These are phyloP conservation scores for Ophiodon elongatus DNA, from an alignment of 2,113 vertebrate species.

Conservation along the genomic window DNA sequence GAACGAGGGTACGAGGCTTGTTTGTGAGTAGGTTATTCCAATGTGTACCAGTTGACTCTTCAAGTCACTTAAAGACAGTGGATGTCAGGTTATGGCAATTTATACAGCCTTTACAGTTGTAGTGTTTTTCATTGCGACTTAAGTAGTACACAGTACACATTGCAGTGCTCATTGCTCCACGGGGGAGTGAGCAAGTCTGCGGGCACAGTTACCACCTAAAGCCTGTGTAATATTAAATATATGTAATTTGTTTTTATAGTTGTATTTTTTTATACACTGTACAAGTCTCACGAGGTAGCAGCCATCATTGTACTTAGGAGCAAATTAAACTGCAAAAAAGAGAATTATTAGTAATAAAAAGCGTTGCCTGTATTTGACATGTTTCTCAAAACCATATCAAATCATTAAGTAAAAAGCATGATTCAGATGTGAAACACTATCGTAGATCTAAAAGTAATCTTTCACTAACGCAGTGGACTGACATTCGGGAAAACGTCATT, in stretches of 20 bases:
- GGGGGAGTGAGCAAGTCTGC: slow-evolving; percentile 12
- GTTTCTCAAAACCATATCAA: neutral
- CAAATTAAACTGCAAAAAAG: neutral
- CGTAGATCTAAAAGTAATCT: neutral
- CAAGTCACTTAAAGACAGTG: slow-evolving; percentile 24
- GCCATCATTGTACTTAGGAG: neutral
- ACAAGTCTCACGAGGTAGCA: neutral
- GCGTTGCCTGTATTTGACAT: neutral
- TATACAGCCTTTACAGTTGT: no score
- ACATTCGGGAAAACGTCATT: neutral
- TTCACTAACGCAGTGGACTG: neutral
- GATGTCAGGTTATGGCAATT: slow-evolving; percentile 15
- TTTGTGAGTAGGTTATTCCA: slow-evolving; percentile 16
- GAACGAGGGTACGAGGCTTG: neutral
- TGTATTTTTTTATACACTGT: neutral
- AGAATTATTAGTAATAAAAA: neutral
- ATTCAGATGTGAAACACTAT: neutral
- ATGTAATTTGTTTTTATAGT: slow-evolving; percentile 1
- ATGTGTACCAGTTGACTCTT: slow-evolving; percentile 12
- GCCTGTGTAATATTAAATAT: neutral
- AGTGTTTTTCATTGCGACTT: slow-evolving; percentile 6
- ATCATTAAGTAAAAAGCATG: neutral
- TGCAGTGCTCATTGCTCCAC: neutral
- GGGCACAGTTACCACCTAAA: neutral
- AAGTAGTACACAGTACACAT: slow-evolving; percentile 23